These are phyloP conservation scores for Delia radicum DNA, from an alignment of 1,140 invertebrate genomes.

Conservation along the genomic window DNA sequence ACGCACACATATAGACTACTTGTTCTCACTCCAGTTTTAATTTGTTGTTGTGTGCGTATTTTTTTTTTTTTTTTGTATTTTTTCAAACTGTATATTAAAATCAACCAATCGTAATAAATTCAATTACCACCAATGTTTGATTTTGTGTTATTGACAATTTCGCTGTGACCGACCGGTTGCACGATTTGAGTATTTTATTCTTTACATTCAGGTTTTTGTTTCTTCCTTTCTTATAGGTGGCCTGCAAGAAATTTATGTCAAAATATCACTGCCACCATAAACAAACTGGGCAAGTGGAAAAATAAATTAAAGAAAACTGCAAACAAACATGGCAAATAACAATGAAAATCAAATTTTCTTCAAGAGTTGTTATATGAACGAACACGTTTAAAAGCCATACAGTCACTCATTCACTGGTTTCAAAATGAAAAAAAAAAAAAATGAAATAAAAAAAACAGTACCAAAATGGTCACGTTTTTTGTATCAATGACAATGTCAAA, in stretches of 20 bases:
- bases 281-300: neutral
- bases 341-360: constrained; percentile 33
- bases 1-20: no score
- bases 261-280: neutral
- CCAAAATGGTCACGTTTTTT: constrained; percentile 14
- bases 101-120: constrained; percentile 7
- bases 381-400: neutral
- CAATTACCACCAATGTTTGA: constrained; percentile 14
- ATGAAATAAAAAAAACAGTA: neutral
- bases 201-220: neutral
- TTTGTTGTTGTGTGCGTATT: neutral
- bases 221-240: neutral
- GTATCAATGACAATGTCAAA: constrained; percentile 4
- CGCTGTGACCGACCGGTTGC: neutral
- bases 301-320: neutral
- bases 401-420: neutral
- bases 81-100: neutral
- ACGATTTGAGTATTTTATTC: neutral
- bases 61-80: neutral
- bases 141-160: constrained; percentile 20
- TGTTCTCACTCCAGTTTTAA: no score
- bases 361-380: constrained; percentile 11
- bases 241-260: constrained; percentile 19
- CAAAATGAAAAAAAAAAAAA: neutral
- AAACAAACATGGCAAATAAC: constrained; percentile 24